A percentile compares a stretch with the other conserved stretches of the same genome.
Evolutionary conservation across 2,888 invertebrate species (phyloP).

Genomic region (Scaptodrosophila latifasciaeformis): DNA sequence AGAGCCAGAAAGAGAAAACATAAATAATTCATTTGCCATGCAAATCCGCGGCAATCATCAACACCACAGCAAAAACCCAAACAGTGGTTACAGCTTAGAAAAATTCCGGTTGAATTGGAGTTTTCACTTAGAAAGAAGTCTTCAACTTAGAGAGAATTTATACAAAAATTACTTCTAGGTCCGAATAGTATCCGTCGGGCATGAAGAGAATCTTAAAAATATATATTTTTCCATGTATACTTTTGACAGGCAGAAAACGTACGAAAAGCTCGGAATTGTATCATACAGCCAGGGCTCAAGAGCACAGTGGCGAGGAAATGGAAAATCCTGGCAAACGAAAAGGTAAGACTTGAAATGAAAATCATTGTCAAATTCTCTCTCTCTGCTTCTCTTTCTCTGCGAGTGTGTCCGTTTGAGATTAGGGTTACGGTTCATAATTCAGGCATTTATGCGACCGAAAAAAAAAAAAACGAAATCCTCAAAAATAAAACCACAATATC

Average conservation of each 20-base stretch:
- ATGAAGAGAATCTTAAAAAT: no score
- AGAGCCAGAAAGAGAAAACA: conserved; percentile 30
- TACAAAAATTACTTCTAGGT: no score
- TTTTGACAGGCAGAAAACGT: conserved; percentile 70
- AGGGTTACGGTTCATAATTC: conserved; percentile 63
- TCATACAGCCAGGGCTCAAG: conserved; percentile 72
- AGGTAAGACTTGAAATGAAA: conserved; percentile 73
- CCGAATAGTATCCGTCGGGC: no score
- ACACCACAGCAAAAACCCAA: conserved; percentile 35
- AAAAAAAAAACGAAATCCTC: conserved; percentile 14
- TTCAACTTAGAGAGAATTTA: no score
- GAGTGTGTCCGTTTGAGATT: conserved; percentile 50
- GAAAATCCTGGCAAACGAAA: conserved; percentile 75
- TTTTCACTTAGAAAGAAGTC: no score
- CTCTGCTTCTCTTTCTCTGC: no score
- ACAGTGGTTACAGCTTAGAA: no score
- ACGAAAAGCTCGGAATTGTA: conserved; percentile 73
- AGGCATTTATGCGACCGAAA: conserved; percentile 43
- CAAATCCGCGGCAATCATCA: conserved; percentile 67
- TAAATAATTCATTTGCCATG: conserved; percentile 70
- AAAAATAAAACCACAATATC: no score
- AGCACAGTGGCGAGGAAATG: conserved; percentile 72
- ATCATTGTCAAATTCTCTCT: no score
- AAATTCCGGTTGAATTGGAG: no score
- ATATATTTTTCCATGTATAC: no score